Evolutionary conservation across 2,888 invertebrate species (phyloP).

Genomic region (Augiades crinisus): DNA sequence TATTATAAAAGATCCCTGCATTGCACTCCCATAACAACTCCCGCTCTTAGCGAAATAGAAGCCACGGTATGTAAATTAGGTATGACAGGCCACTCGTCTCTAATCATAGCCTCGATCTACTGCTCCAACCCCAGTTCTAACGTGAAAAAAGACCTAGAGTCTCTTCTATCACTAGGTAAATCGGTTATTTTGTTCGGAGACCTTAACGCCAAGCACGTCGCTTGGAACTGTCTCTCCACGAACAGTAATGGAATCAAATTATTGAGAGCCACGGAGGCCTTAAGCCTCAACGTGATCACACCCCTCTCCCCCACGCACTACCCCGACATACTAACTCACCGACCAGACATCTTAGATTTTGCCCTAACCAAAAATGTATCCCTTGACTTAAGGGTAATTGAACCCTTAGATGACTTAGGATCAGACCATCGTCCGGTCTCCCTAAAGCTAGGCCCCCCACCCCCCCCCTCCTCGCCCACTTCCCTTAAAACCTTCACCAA

Average conservation of each 20-base stretch:
- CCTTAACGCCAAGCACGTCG: too few species aligned
- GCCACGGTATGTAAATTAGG: constrained; percentile 11
- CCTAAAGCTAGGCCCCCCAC: neutral
- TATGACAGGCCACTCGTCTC: constrained; percentile 7
- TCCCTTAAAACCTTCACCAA: constrained; percentile 8
- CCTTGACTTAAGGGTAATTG: neutral
- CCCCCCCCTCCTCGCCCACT: neutral
- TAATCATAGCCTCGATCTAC: constrained; percentile 6
- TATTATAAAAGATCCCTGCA: constrained; percentile 1
- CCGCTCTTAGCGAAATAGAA: neutral
- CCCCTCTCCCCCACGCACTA: too few species aligned
- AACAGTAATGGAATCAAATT: too few species aligned
- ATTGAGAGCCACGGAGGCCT: too few species aligned
- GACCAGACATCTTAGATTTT: too few species aligned
- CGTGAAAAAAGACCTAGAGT: too few species aligned
- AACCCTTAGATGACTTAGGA: neutral
- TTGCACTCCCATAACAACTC: neutral
- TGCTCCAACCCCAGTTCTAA: too few species aligned
- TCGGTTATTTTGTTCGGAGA: too few species aligned
- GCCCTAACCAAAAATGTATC: neutral
- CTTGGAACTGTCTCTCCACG: too few species aligned
- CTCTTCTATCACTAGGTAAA: too few species aligned
- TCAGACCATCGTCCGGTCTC: constrained; percentile 6
- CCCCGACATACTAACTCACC: too few species aligned
- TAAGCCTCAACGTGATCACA: too few species aligned